A percentile compares a stretch with the other conserved stretches of the same genome.
Conservation (phyloP, 2,797 vertebrate genomes). For the Lithobates sylvaticus region DNA sequence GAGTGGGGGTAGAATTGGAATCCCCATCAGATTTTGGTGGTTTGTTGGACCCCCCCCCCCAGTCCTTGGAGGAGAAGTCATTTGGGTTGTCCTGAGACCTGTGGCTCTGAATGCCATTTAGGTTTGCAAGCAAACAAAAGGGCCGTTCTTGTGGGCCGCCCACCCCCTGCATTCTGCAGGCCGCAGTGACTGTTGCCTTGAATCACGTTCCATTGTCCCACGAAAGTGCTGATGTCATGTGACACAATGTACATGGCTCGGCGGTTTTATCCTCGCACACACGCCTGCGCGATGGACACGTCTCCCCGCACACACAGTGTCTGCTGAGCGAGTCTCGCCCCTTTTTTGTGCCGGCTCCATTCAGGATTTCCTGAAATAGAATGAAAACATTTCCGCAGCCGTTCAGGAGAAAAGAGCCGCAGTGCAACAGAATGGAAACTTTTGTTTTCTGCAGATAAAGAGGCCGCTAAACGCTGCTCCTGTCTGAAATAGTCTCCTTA, state of each 20-base stretch:
- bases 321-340: not conserved
- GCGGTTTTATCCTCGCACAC: too few relatives aligned
- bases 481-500: too few relatives aligned
- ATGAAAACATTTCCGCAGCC: slow-evolving; percentile 51
- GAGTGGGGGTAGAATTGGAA: too few relatives aligned
- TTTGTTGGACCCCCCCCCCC: too few relatives aligned
- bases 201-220: not conserved
- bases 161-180: slow-evolving; percentile 29
- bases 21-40: too few relatives aligned
- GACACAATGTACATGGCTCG: not conserved
- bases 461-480: too few relatives aligned
- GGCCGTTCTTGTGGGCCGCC: not conserved
- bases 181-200: not conserved
- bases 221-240: not conserved
- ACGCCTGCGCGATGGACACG: not conserved
- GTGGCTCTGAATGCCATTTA: slow-evolving; percentile 12
- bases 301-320: not conserved
- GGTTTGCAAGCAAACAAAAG: slow-evolving; percentile 27
- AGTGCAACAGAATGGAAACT: not conserved
- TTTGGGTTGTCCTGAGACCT: too few relatives aligned
- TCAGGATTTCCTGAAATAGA: slow-evolving; percentile 55
- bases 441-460: not conserved
- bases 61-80: too few relatives aligned
- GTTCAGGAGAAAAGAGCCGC: not conserved
- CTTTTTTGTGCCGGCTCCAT: not conserved